Evolutionary conservation across 2,888 invertebrate species (phyloP).

Genomic region (Pristionchus japonicus): DNA sequence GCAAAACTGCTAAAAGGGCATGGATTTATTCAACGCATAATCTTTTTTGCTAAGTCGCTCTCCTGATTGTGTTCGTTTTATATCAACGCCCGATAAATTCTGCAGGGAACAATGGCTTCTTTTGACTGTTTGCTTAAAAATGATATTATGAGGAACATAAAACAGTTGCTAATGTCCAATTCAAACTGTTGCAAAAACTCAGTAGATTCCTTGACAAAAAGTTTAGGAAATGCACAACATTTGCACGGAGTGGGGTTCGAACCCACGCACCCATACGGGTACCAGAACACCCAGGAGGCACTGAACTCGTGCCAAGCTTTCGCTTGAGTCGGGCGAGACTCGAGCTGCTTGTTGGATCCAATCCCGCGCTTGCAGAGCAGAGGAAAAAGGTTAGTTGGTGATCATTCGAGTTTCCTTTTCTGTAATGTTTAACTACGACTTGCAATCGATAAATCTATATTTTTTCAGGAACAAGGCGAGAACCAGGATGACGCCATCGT

Average conservation of each 20-base stretch:
- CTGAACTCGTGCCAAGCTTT: slow-evolving; percentile 47
- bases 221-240: slow-evolving; percentile 4
- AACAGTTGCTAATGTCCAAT: too few relatives aligned
- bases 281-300: slow-evolving; percentile 49
- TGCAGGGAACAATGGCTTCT: neutral
- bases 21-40: too few relatives aligned
- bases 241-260: slow-evolving; percentile 52
- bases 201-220: too few relatives aligned
- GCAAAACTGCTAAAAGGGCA: neutral
- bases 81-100: neutral
- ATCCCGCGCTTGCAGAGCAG: slow-evolving; percentile 27
- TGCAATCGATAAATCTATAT: neutral
- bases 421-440: too few relatives aligned
- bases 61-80: neutral
- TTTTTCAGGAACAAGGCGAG: neutral
- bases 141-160: too few relatives aligned
- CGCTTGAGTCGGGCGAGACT: slow-evolving; percentile 75
- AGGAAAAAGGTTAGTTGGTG: slow-evolving; percentile 14
- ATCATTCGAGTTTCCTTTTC: too few relatives aligned
- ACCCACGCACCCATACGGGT: slow-evolving; percentile 50
- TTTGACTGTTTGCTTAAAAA: too few relatives aligned
- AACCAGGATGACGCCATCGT: slow-evolving; percentile 35
- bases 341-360: slow-evolving; percentile 53
- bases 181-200: too few relatives aligned
- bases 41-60: neutral